Evolutionary conservation across 2,113 vertebrate genomes (phyloP).

Genomic region (Bolborhynchus lineola): DNA sequence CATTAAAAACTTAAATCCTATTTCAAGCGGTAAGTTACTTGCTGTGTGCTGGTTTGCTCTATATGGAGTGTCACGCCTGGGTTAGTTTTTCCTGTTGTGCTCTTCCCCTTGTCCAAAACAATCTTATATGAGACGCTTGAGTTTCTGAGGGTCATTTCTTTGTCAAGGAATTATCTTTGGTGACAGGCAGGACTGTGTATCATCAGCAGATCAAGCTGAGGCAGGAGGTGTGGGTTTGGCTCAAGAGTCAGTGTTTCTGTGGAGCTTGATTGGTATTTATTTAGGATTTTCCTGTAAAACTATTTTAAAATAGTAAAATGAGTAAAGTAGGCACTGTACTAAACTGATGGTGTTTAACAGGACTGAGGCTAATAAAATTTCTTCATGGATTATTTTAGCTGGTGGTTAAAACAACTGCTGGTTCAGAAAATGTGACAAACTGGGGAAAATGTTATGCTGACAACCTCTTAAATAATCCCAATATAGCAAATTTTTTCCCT

Average conservation of each 20-base stretch:
- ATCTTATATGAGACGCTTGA: rapidly evolving
- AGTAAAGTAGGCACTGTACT: background rate
- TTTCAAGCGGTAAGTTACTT: background rate
- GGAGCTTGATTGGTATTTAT: rapidly evolving
- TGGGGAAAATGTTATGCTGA: rapidly evolving
- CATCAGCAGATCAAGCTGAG: background rate
- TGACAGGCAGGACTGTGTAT: background rate
- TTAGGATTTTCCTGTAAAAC: background rate
- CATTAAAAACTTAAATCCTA: background rate
- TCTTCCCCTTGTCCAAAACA: background rate
- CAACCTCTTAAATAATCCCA: background rate
- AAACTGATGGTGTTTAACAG: background rate
- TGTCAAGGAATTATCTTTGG: background rate
- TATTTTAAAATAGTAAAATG: background rate
- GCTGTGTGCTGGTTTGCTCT: background rate
- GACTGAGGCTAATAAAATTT: background rate
- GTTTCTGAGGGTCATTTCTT: background rate
- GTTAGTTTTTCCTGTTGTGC: background rate
- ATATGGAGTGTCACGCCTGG: background rate
- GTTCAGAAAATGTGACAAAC: background rate
- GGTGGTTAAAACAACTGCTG: background rate
- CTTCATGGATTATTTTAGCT: background rate
- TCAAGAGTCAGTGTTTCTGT: background rate
- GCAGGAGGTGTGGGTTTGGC: background rate
- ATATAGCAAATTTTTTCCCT: background rate